A percentile compares a stretch with the other conserved stretches of the same genome.
phyloP scores from a whole-genome alignment of 2,113 vertebrate species.

The human region DNA sequence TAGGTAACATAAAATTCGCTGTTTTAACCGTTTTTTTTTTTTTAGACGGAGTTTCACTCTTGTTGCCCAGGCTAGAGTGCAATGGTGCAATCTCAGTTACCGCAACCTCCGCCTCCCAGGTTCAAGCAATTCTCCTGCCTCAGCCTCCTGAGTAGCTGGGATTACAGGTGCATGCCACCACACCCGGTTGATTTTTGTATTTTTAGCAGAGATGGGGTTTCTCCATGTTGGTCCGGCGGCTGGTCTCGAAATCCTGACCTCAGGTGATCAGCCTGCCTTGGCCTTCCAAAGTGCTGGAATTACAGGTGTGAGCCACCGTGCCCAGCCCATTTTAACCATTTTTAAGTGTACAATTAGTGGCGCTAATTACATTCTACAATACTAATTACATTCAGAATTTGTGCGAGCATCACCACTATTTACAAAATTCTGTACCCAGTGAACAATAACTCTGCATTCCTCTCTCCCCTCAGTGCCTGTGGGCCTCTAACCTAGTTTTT shows the following conservation, averaged over 20 bases:
- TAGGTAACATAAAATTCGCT: neutral
- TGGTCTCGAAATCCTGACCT: too few relatives aligned
- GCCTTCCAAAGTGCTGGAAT: too few relatives aligned
- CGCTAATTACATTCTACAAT: neutral
- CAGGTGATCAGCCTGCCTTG: too few relatives aligned
- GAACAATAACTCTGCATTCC: neutral
- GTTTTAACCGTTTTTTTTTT: neutral
- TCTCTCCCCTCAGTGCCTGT: neutral
- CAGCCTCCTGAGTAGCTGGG: too few relatives aligned
- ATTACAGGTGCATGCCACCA: too few relatives aligned
- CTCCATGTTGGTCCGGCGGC: too few relatives aligned
- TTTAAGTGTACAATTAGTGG: neutral
- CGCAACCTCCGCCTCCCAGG: fast-evolving
- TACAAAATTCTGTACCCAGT: neutral
- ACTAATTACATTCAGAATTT: neutral
- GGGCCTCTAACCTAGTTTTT: neutral
- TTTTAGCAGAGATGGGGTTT: too few relatives aligned
- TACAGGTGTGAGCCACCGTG: too few relatives aligned
- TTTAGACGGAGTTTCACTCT: too few relatives aligned
- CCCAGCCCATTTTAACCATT: neutral
- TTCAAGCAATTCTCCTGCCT: too few relatives aligned
- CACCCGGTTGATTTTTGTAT: too few relatives aligned
- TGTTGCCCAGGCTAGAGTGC: too few relatives aligned
- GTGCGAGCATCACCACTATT: neutral
- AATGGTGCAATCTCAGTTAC: fast-evolving